Evolutionary conservation across 37 sponge, comb jelly and placozoan genomes (phyloP), one percentile per base, ranked within the genome.

Genomic region (Aphrocallistes beatrix): DNA sequence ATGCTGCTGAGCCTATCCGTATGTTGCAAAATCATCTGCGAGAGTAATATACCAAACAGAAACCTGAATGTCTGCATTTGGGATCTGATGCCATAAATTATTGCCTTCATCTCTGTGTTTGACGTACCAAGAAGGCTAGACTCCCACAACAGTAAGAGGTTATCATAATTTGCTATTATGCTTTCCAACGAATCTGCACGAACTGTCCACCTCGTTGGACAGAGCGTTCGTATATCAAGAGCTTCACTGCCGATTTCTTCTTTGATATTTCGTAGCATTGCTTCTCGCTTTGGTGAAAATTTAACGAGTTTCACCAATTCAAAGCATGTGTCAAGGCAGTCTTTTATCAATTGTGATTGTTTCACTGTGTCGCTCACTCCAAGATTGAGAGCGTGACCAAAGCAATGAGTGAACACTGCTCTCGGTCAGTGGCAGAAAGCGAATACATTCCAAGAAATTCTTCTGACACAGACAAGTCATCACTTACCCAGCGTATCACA

Each of bases 311-410:
- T 88, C 23, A 85, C 38, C 9, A 92, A 19, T 51, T 89, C 92
- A 51, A 51, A 89, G 51, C 87, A 87, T 10, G 86, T 86, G 48
- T 90, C 86, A 23, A 90, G 83, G 38, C 88, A 87, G 84, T 92
- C 88, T 38, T 88, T 89, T 86, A 87, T 85, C 36, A 38, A 40
- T n/a, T 23, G 21, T 37, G 84, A 87, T 37, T 85, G 39, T 51
- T 88, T 90, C 81, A 92, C 69, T 1, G 87, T 90, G 85, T 92
- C 92, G 38, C 88, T 86, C 9, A 88, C 90, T 75, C 84, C n/a
- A n/a, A n/a, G n/a, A n/a, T n/a, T 92, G 25, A 90, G 84, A 37
- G 93, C 93, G 86, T 92, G 93, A 25, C 90, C 93, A 88, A 85
- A 92, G 49, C 90, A 90, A 39, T 92, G 90, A 51, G 89, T 92